Conservation (phyloP, 2,797 vertebrate species). For the Poliocrania exsul region DNA sequence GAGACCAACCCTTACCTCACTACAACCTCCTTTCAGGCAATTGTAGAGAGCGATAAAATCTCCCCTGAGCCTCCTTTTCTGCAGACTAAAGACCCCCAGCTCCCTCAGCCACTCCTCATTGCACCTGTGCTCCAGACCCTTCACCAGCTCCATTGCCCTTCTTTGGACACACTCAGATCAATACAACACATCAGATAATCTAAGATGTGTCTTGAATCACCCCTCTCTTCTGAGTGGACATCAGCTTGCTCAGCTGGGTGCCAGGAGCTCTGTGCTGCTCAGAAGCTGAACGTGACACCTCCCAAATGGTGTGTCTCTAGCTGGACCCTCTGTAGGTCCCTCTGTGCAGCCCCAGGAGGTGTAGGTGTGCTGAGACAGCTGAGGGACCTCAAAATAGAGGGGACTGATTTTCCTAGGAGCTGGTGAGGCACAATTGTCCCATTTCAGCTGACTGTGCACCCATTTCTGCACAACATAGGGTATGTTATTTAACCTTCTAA, state of each 20-base stretch:
- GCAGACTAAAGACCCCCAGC: neutral
- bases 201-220: neutral
- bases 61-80: neutral
- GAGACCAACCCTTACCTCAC: neutral
- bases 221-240: neutral
- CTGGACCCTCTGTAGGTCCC: accelerated
- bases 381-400: neutral
- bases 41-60: neutral
- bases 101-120: neutral
- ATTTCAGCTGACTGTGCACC: neutral
- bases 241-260: neutral
- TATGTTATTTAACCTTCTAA: neutral
- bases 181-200: neutral
- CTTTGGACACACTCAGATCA: neutral
- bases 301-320: neutral
- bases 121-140: neutral
- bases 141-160: accelerated
- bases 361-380: accelerated
- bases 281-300: neutral
- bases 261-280: neutral
- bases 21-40: neutral
- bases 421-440: neutral
- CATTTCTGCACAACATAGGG: accelerated
- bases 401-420: neutral
- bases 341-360: neutral